Percentiles rank a stretch among this genome's conserved stretches.
phyloP scores from a whole-genome alignment of 2,797 vertebrate species.

The Acridotheres tristis region DNA sequence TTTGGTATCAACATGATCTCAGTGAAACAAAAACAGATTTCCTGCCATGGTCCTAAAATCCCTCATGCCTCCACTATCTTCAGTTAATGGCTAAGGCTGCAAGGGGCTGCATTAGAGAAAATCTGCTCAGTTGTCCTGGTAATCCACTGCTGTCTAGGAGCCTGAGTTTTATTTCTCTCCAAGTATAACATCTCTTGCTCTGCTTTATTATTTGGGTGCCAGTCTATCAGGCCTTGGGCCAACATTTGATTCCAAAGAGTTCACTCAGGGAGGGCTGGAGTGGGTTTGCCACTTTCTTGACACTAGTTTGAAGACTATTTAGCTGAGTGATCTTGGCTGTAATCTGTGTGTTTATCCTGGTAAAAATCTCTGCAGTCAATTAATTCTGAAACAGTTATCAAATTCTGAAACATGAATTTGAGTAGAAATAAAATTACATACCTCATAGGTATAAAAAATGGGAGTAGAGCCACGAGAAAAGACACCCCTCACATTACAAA shows the following conservation, averaged over 20 bases:
- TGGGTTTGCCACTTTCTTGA: background rate
- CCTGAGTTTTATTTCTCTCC: background rate
- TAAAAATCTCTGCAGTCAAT: background rate
- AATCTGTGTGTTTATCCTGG: background rate
- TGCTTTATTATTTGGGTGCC: background rate
- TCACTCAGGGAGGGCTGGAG: background rate
- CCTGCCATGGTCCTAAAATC: background rate
- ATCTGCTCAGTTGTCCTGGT: background rate
- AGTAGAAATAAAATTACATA: background rate
- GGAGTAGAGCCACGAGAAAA: rapidly evolving
- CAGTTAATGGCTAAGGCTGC: background rate
- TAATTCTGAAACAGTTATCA: background rate
- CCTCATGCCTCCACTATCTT: background rate
- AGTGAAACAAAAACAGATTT: background rate
- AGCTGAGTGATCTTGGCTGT: background rate
- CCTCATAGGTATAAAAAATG: background rate
- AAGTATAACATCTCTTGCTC: background rate
- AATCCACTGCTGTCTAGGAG: background rate
- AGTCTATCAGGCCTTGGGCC: background rate
- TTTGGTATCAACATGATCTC: background rate
- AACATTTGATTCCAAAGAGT: background rate
- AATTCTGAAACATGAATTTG: background rate
- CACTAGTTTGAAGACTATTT: background rate
- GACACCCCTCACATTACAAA: rapidly evolving
- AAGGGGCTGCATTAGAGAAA: background rate